A percentile compares a stretch with the other conserved stretches of the same genome.
Conservation (phyloP, 2,888 invertebrate genomes). For the Elmis aenea region DNA sequence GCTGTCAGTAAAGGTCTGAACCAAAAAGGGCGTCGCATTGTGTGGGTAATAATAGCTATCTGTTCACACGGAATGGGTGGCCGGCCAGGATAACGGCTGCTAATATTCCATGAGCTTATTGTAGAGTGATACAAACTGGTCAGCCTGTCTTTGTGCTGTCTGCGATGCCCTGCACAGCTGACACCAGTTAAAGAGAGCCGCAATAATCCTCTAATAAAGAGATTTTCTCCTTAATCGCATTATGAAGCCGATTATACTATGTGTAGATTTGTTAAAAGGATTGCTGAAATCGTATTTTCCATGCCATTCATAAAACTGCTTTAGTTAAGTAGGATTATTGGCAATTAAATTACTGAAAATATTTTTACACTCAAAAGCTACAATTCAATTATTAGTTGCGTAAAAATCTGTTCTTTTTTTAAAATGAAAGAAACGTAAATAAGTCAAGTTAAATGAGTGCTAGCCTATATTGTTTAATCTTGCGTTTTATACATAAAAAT, state of each 20-base stretch:
- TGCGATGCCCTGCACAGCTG: conserved; percentile 18
- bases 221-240: conserved; percentile 20
- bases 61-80: conserved; percentile 15
- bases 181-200: conserved; percentile 17
- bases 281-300: conserved; percentile 11
- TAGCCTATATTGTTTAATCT: too few species aligned
- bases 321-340: too few species aligned
- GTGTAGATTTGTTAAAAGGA: conserved; percentile 14
- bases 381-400: too few species aligned
- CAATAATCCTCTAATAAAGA: conserved; percentile 17
- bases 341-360: too few species aligned
- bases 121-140: conserved; percentile 11
- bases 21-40: background rate
- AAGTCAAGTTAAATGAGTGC: too few species aligned
- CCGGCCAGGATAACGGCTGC: conserved; percentile 13
- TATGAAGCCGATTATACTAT: conserved; percentile 14
- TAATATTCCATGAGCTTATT: conserved; percentile 16
- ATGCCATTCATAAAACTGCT: conserved; percentile 12
- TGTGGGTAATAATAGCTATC: conserved; percentile 1
- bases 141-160: conserved; percentile 6
- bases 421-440: too few species aligned
- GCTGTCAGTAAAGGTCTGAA: background rate
- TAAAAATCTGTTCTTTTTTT: too few species aligned
- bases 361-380: too few species aligned
- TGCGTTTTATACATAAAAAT: too few species aligned